These are phyloP conservation scores for Notiomystis cincta DNA, from an alignment of 2,113 vertebrate species.

Conservation along the genomic window DNA sequence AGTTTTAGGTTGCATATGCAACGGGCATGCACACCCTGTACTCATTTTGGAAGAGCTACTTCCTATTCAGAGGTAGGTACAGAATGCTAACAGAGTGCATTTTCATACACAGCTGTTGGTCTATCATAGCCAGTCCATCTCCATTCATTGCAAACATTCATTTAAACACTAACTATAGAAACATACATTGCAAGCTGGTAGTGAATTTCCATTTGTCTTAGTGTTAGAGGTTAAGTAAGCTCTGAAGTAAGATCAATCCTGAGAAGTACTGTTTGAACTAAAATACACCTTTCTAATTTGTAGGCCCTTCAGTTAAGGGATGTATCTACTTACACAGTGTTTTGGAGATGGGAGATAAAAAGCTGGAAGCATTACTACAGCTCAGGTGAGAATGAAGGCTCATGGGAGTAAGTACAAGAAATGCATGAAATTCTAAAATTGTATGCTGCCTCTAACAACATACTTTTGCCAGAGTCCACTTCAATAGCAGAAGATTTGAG, in stretches of 20 bases:
- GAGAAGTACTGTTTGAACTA: neutral
- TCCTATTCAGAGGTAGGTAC: neutral
- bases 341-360: neutral
- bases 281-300: constrained; percentile 6
- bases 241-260: constrained; percentile 2
- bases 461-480: neutral
- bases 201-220: neutral
- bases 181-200: neutral
- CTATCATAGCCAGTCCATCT: neutral
- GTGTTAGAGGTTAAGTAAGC: constrained; percentile 42
- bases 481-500: neutral
- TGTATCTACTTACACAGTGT: neutral
- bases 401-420: neutral
- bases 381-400: neutral
- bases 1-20: neutral
- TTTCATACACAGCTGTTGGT: neutral
- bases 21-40: neutral
- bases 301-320: neutral
- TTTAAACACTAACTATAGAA: neutral
- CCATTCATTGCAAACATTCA: neutral
- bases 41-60: neutral
- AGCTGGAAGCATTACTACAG: neutral
- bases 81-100: neutral
- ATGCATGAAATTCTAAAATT: neutral
- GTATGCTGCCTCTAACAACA: neutral